Conservation (phyloP, 1,140 invertebrate genomes). For the Drosophila suzukii region DNA sequence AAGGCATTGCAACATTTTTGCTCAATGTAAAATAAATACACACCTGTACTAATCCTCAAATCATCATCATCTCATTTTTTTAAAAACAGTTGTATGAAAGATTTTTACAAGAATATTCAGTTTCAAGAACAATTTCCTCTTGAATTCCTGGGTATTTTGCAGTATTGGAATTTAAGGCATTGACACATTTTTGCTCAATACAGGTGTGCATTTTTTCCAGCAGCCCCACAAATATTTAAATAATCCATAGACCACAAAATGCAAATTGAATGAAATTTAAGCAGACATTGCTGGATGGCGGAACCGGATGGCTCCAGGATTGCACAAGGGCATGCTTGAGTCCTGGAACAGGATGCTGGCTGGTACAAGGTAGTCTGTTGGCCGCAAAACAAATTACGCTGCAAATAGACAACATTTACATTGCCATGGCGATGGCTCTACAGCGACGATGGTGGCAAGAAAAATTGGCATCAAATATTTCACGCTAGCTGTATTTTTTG, state of each 20-base stretch:
- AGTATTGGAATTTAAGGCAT: background rate
- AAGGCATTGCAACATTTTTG: no score
- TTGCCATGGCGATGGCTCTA: constrained; percentile 16
- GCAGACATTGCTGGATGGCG: constrained; percentile 19
- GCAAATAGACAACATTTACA: constrained; percentile 76
- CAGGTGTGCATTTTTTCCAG: constrained; percentile 2
- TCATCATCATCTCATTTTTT: no score
- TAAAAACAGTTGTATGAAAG: no score
- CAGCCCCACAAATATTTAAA: constrained; percentile 56
- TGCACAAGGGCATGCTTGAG: constrained; percentile 41
- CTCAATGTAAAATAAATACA: no score
- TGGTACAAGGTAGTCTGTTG: constrained; percentile 15
- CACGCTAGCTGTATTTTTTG: constrained; percentile 54
- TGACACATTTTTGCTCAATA: background rate
- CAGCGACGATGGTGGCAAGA: constrained; percentile 43
- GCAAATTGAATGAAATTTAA: constrained; percentile 62
- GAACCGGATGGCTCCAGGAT: constrained; percentile 23
- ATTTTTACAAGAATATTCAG: no score
- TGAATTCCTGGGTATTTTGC: background rate
- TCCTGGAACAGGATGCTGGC: constrained; percentile 20
- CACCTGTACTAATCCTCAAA: no score
- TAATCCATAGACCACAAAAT: constrained; percentile 56
- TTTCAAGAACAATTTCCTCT: no score
- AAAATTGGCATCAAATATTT: constrained; percentile 79
- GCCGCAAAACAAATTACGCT: constrained; percentile 62